Evolutionary conservation across 2,888 invertebrate genomes (phyloP).

Genomic region (Spatulosminthurus flaviceps): DNA sequence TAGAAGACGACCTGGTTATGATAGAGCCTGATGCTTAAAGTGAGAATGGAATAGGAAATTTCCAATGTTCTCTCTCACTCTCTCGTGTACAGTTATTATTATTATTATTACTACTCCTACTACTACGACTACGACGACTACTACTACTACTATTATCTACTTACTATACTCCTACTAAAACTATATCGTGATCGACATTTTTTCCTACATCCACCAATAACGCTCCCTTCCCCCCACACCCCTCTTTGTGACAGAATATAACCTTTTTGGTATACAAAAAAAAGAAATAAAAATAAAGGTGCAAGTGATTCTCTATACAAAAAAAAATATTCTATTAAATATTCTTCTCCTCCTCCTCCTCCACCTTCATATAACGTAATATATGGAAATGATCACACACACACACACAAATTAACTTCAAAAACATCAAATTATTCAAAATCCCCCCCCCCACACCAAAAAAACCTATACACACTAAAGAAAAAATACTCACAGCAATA

Average conservation of each 20-base stretch:
- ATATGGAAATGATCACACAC: too few relatives aligned
- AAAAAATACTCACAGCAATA: constrained; percentile 59
- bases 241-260: not conserved
- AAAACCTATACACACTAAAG: constrained; percentile 43
- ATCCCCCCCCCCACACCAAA: not conserved
- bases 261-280: not conserved
- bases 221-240: too few relatives aligned
- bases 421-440: constrained; percentile 2
- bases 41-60: not conserved
- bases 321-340: constrained; percentile 9
- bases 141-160: not conserved
- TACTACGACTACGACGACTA: not conserved
- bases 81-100: constrained; percentile 5
- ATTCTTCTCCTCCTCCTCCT: too few relatives aligned
- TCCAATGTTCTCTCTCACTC: not conserved
- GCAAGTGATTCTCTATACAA: constrained; percentile 15
- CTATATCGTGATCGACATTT: not conserved
- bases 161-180: not conserved
- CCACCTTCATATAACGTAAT: too few relatives aligned
- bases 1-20: constrained; percentile 90
- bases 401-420: not conserved
- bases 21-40: constrained; percentile 68
- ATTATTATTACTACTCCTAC: not conserved
- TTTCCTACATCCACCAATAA: too few relatives aligned
- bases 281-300: constrained; percentile 22